Conservation (phyloP, 2,113 vertebrate genomes). For the Heptranchias perlo region DNA sequence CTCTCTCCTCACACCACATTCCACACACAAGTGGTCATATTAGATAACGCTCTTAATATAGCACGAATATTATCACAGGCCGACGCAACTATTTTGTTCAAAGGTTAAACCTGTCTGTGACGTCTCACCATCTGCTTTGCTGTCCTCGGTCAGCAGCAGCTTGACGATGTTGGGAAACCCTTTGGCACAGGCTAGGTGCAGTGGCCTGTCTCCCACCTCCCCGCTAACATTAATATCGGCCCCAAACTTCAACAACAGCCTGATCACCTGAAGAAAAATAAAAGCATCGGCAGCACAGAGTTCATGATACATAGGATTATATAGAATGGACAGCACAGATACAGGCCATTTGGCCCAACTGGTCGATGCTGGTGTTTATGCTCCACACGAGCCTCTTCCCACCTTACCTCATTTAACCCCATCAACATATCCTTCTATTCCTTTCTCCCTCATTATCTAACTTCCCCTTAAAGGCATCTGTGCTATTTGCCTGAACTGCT, state of each 20-base stretch:
- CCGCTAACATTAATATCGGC: constrained; percentile 81
- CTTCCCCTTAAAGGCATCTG: no score
- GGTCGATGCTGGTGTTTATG: no score
- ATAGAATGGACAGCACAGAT: not conserved
- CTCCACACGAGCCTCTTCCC: no score
- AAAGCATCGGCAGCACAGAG: not conserved
- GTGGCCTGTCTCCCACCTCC: constrained; percentile 86
- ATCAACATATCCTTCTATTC: no score
- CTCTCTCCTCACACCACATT: not conserved
- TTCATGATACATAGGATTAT: not conserved
- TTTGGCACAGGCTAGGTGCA: constrained; percentile 85
- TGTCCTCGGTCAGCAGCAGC: constrained; percentile 75
- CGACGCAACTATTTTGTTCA: not conserved
- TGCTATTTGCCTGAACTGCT: not conserved
- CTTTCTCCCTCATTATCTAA: no score
- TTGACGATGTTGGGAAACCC: constrained; percentile 75
- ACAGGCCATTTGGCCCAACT: not conserved
- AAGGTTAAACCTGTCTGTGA: no score
- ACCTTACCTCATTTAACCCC: no score
- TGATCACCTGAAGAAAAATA: constrained; percentile 60
- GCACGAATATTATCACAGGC: not conserved
- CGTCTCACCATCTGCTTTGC: constrained; percentile 73
- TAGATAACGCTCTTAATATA: not conserved
- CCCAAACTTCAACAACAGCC: constrained; percentile 79
- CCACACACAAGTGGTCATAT: not conserved